Evolutionary conservation across 2,797 vertebrate species (phyloP).

Genomic region (Fringilla coelebs): DNA sequence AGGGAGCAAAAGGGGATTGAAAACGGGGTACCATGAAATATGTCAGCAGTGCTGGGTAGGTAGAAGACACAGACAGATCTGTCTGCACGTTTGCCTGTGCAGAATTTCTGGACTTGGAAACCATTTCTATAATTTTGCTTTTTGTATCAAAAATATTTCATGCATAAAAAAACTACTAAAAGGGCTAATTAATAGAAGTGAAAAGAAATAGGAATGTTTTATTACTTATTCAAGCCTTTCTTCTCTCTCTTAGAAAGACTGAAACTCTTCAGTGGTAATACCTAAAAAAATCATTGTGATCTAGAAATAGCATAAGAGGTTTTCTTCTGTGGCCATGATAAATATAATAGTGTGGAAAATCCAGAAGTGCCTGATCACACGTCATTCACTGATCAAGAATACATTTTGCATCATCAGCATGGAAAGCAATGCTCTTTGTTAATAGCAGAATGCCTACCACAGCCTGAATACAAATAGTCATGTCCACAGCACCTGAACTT

Average conservation of each 20-base stretch:
- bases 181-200: not conserved
- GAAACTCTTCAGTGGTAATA: not conserved
- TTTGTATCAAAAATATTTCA: not conserved
- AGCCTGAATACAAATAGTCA: not conserved
- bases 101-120: not conserved
- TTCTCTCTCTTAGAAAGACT: not conserved
- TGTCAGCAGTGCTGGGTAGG: fast-evolving
- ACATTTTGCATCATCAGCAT: not conserved
- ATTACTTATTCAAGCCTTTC: not conserved
- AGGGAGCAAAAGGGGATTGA: not conserved
- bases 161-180: not conserved
- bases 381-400: not conserved
- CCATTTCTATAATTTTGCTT: not conserved
- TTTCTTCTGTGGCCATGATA: not conserved
- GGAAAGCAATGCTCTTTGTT: not conserved
- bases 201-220: not conserved
- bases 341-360: not conserved
- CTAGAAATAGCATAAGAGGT: not conserved
- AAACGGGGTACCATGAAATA: not conserved
- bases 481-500: not conserved
- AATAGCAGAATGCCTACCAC: not conserved
- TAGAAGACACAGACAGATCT: not conserved
- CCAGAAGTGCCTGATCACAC: not conserved
- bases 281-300: not conserved
- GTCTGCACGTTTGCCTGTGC: not conserved